A percentile compares a stretch with the other conserved stretches of the same genome.
Conservation (phyloP, 2,888 invertebrate species). For the Anthrax anthrax region DNA sequence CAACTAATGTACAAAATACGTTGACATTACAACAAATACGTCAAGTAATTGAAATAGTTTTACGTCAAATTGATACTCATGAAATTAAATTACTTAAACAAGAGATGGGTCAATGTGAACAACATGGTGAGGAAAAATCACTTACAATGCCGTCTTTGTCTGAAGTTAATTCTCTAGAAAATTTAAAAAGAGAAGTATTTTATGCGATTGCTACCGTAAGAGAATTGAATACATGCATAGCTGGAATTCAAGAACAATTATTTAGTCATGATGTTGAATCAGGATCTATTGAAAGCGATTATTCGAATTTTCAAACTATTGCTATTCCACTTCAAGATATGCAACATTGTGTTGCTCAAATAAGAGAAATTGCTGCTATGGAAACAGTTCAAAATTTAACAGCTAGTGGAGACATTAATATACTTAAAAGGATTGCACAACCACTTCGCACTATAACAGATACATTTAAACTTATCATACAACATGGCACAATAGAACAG, state of each 20-base stretch:
- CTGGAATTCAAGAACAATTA: constrained; percentile 18
- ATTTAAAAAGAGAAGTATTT: constrained; percentile 21
- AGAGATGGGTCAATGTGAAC: constrained; percentile 25
- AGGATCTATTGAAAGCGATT: constrained; percentile 9
- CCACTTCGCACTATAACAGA: constrained; percentile 16
- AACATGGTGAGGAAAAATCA: constrained; percentile 21
- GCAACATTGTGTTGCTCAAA: constrained; percentile 23
- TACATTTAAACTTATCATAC: constrained; percentile 16
- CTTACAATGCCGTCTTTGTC: constrained; percentile 22
- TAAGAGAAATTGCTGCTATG: constrained; percentile 20
- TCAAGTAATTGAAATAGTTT: constrained; percentile 22
- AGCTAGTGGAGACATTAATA: constrained; percentile 9
- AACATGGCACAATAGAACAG: constrained; percentile 32
- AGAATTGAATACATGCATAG: constrained; percentile 26
- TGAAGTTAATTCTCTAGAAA: constrained; percentile 24
- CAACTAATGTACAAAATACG: constrained; percentile 21
- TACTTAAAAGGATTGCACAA: constrained; percentile 20
- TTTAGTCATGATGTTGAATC: not conserved
- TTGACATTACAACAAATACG: constrained; percentile 23
- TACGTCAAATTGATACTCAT: constrained; percentile 29
- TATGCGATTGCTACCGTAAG: constrained; percentile 20
- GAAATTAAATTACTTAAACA: constrained; percentile 27
- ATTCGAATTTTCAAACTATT: constrained; percentile 20
- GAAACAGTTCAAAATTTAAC: constrained; percentile 12
- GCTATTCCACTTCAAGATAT: constrained; percentile 24